Evolutionary conservation across 2,113 vertebrate genomes (phyloP), one percentile per base, ranked within the genome.

Genomic region (Platichthys stellatus): DNA sequence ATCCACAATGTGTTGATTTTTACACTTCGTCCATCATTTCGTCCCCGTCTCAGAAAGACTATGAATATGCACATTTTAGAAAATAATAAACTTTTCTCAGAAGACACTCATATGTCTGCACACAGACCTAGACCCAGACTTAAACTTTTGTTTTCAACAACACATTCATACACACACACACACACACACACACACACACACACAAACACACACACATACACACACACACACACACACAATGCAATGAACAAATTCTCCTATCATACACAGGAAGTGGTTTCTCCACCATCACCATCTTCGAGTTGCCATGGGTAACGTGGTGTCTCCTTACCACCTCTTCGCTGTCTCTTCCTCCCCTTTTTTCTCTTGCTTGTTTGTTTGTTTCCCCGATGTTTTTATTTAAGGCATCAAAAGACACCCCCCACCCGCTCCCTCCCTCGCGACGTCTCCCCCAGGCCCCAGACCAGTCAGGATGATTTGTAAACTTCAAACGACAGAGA

Each of bases 321-420:
- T 74, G 83, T 92, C 88, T 88, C 83, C 86, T 88, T 83, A 86
- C 89, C 86, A 86, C 85, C 77, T 88, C 77, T 87, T 76, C 45
- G 64, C 43, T 35, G 45, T 88, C 75, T 88, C 75, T 88, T 76
- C 80, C 69, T 89, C 86, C 85, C 65, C 67, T 38, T 5, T 38
- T 5, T 54, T 86, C 72, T 86, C 80, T 81, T 61, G 69, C 86
- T 92, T 93, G 84, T 93, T 94, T 93, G 92, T 94, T 94, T 94
- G 89, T 94, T 92, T 93, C 90, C 87, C 89, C 89, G 84, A 93
- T 94, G 93, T 93, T 93, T 94, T 92, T 94, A 91, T 93, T 94
- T 94, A 94, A 93, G 69, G 92, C 92, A 93, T 94, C 92, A 94
- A 94, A 93, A 91, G 90, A 86, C 72, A 31, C 74, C 87, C 77